Base-by-base conservation (phyloP, 2,797 vertebrate species). In the Trematomus bernacchii region DNA sequence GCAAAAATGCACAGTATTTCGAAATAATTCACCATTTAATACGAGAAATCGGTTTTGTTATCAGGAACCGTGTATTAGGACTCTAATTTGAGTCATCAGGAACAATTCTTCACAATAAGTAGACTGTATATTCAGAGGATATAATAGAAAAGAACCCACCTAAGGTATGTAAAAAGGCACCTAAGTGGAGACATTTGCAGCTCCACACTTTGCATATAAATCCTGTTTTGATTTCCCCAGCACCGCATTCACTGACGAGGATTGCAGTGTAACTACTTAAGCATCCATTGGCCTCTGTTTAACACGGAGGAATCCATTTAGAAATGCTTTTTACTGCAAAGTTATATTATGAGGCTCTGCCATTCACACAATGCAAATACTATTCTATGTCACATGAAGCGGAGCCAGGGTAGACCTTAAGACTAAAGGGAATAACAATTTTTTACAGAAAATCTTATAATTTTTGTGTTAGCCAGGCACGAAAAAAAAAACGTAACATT, bases 191-290 rank as follows among this genome's bases (percentile, higher is more conserved):
- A 47, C 42, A 51, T 77, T 33, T 61, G n/a, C 43, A 62, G 66
- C 12, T 15, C 11, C 0, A 18, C 42, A 58, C 18, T 55, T 65
- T 62, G 13, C 62, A 61, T 71, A 54, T 57, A 64, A 75, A 60
- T 54, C 40, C 2, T 15, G 6, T 46, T 71, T 73, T 77, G 13
- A 55, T 52, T 77, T 62, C 48, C 70, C 53, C 9, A 61, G 42
- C 9, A 59, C 13, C 6, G 61, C 43, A 76, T 78, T 63, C 52
- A 72, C 33, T 33, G 54, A 37, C 30, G 23, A 54, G 33, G 18
- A 48, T 11, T 54, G 54, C 30, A 69, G 63, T 16, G 30, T 42
- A 59, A 68, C 59, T 50, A 52, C 59, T 61, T 70, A 33, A 42
- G 42, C 11, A 73, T 67, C 42, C 58, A 68, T 71, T 59, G 73